Conservation (phyloP, 2,888 invertebrate species). For the Bimastos eiseni region DNA sequence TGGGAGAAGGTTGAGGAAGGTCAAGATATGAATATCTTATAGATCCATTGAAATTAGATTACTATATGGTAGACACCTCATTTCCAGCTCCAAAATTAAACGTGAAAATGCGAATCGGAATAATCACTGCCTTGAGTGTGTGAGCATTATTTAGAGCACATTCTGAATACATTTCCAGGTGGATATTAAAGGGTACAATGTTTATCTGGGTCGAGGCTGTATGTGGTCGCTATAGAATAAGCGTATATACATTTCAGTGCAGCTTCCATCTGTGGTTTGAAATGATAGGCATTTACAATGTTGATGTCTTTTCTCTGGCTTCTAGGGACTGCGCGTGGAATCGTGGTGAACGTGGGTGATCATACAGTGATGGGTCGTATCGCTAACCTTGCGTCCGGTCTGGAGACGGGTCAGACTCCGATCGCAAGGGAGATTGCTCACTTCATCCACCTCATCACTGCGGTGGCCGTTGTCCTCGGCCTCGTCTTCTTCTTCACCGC, state of each 20-base stretch:
- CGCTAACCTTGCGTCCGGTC: conserved; percentile 62
- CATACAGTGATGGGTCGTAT: conserved; percentile 63
- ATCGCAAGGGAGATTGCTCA: conserved; percentile 98
- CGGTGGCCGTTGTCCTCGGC: conserved; percentile 75
- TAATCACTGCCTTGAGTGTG: not conserved
- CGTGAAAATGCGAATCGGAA: not conserved
- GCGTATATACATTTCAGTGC: too few species aligned
- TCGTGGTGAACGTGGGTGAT: conserved; percentile 61
- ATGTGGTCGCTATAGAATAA: too few species aligned
- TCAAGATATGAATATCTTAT: not conserved
- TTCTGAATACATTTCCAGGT: not conserved
- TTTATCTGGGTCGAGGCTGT: too few species aligned
- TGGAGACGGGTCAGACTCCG: conserved; percentile 77
- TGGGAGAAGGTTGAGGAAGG: not conserved
- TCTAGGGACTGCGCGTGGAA: conserved; percentile 58
- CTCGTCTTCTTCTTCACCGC: conserved; percentile 97
- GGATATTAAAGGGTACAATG: not conserved
- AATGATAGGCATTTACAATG: not conserved
- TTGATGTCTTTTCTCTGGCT: not conserved
- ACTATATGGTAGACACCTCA: not conserved
- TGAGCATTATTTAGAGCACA: not conserved
- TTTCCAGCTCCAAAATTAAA: not conserved
- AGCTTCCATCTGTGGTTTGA: not conserved
- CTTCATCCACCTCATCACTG: conserved; percentile 97
- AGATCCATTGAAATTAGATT: not conserved